phyloP scores from a whole-genome alignment of 2,888 invertebrate species.

The Eristalinus aeneus region DNA sequence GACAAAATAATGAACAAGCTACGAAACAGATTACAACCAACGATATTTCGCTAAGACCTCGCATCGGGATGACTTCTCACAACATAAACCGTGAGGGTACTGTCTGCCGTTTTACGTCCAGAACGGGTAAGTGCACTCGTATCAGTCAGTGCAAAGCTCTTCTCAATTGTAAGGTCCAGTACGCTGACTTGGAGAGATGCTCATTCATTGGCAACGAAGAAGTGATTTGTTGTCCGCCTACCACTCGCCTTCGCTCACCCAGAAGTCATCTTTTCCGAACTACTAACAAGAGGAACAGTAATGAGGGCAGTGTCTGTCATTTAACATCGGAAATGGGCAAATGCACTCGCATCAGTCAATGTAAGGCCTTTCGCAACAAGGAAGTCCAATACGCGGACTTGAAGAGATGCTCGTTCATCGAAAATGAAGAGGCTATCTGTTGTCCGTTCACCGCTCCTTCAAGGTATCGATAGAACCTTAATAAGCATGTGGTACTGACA shows the following conservation, averaged over 20 bases:
- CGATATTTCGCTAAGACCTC: too few relatives aligned
- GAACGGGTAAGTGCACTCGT: slow-evolving; percentile 73
- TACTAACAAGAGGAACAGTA: not conserved
- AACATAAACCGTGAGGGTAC: not conserved
- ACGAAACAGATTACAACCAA: too few relatives aligned
- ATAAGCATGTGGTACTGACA: too few relatives aligned
- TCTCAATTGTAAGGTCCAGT: slow-evolving; percentile 2
- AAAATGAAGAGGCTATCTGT: slow-evolving; percentile 75
- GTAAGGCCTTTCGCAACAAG: slow-evolving; percentile 7
- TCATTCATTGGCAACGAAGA: slow-evolving; percentile 73
- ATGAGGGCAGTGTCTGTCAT: not conserved
- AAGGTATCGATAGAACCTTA: not conserved
- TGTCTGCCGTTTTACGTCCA: not conserved
- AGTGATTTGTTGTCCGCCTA: slow-evolving; percentile 76
- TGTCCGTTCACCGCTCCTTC: slow-evolving; percentile 72
- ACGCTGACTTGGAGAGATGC: slow-evolving; percentile 72
- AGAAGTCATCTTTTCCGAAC: not conserved
- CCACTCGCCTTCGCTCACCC: too few relatives aligned
- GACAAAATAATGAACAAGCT: too few relatives aligned
- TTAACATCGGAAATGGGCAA: slow-evolving; percentile 63
- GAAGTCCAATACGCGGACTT: slow-evolving; percentile 52
- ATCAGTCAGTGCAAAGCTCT: slow-evolving; percentile 42
- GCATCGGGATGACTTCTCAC: too few relatives aligned
- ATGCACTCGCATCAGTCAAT: slow-evolving; percentile 70
- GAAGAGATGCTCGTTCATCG: slow-evolving; percentile 74